Base-by-base conservation (phyloP, 2,113 vertebrate genomes). In the Origma solitaria region DNA sequence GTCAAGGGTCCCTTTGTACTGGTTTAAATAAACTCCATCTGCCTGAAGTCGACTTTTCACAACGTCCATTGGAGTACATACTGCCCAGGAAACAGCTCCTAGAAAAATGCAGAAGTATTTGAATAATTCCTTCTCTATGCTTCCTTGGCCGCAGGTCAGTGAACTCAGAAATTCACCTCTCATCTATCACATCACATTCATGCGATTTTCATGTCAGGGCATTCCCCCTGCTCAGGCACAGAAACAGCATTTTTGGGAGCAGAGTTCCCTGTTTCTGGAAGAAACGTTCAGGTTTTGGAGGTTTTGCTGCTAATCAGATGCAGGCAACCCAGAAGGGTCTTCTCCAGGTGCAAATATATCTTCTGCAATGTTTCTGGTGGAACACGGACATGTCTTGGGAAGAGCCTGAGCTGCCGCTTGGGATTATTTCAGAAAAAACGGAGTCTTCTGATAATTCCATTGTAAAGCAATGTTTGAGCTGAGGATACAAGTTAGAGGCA, bases 21-120 rank as follows among this genome's bases (percentile, higher is more conserved):
- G 99, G 94, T 98, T 99, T 70, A 98, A 95, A 92, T 98, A 97
- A 93, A 98, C 98, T 37, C 98, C 98, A n/a, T 99, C 99, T 2
- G 99, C 99, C 97, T 99, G 99, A 92, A 99, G 94, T 10, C 99
- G 98, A 91, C 99, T 99, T 98, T 99, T 99, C 95, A 99, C 97
- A 40, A 99, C 99, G 17, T 99, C 99, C 49, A 99, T 98, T 5
- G 99, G 99, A 24, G 99, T 99, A 9, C 99, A 98, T 10, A 98
- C 98, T 35, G 98, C 98, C 99, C 99, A 99, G 71, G 99, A 99
- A 93, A 99, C 98, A 4, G 98, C 98, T 90, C 99, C 99, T 99
- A 97, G 71, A 92, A 95, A 88, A 95, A 95, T 44, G 61, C 71
- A 97, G 53, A 92, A 68, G 68, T 17, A 38, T 42, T 54, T 94